Evolutionary conservation across 2,888 invertebrate species (phyloP).

Genomic region (Epinotia brunnichana): DNA sequence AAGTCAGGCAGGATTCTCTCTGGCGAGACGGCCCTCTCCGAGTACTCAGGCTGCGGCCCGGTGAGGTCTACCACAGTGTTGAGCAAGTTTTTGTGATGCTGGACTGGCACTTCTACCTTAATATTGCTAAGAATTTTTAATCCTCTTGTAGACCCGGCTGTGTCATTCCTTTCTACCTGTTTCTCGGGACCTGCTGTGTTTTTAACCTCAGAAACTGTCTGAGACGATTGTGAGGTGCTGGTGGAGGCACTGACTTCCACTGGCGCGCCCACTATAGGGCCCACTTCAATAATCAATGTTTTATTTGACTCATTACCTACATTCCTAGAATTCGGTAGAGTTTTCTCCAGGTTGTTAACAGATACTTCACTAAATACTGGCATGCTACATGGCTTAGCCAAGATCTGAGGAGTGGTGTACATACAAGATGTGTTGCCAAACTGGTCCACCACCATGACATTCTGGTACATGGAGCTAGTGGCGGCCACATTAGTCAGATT

Average conservation of each 20-base stretch:
- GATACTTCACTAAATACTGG: constrained; percentile 60
- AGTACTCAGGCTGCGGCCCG: constrained; percentile 64
- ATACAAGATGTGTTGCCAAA: constrained; percentile 77
- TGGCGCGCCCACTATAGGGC: constrained; percentile 61
- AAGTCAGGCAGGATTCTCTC: constrained; percentile 76
- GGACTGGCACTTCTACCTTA: constrained; percentile 81
- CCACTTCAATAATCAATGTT: constrained; percentile 75
- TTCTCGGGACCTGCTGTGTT: constrained; percentile 49
- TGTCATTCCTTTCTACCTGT: constrained; percentile 56
- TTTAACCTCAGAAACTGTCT: constrained; percentile 42
- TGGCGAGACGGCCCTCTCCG: constrained; percentile 60
- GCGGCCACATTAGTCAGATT: constrained; percentile 72
- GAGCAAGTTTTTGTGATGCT: constrained; percentile 76
- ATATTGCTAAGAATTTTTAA: constrained; percentile 81
- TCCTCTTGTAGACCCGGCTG: constrained; percentile 67
- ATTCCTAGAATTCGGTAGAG: constrained; percentile 49
- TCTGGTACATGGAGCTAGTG: constrained; percentile 75
- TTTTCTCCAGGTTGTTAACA: constrained; percentile 57
- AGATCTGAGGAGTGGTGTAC: constrained; percentile 70
- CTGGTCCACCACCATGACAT: constrained; percentile 79
- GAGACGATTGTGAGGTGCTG: constrained; percentile 47
- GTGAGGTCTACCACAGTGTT: constrained; percentile 79
- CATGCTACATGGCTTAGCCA: constrained; percentile 63
- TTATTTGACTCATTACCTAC: constrained; percentile 64
- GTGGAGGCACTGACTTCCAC: constrained; percentile 47